These are phyloP conservation scores for Nyctibius grandis DNA, from an alignment of 2,797 vertebrate species.

Conservation along the genomic window DNA sequence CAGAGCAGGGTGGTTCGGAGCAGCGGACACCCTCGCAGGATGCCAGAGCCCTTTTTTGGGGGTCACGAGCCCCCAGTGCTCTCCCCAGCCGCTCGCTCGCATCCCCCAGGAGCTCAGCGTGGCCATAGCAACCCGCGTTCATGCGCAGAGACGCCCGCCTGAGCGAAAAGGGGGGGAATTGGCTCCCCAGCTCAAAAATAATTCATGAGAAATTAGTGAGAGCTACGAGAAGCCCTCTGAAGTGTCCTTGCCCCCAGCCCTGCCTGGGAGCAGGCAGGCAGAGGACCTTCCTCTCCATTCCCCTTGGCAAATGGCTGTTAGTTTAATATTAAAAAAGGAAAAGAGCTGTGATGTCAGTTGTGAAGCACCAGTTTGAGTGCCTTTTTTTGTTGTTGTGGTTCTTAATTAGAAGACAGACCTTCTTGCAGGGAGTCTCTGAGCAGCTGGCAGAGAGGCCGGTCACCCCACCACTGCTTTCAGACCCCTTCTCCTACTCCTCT, in stretches of 20 bases:
- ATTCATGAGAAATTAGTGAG: constrained; percentile 12
- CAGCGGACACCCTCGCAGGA: accelerated
- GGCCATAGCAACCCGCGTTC: constrained; percentile 63
- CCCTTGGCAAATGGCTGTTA: background rate
- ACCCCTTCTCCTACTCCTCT: background rate
- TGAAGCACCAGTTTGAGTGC: background rate
- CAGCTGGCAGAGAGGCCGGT: background rate
- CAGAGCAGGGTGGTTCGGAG: accelerated
- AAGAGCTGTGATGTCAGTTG: background rate
- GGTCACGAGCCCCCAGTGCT: accelerated
- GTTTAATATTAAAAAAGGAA: background rate
- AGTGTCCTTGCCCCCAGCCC: background rate
- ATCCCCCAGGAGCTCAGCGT: constrained; percentile 29
- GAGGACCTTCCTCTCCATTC: accelerated
- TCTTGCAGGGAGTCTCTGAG: background rate
- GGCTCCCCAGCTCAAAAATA: background rate
- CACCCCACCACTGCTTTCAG: background rate
- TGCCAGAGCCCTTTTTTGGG: background rate
- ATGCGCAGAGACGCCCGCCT: background rate
- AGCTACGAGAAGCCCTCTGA: background rate
- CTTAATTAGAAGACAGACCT: background rate
- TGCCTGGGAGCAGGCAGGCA: background rate
- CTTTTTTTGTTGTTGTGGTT: background rate
- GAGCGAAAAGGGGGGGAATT: background rate
- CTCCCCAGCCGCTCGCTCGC: background rate